These are phyloP conservation scores for Gobionotothen gibberifrons DNA, from an alignment of 2,797 vertebrate genomes.

Conservation along the genomic window DNA sequence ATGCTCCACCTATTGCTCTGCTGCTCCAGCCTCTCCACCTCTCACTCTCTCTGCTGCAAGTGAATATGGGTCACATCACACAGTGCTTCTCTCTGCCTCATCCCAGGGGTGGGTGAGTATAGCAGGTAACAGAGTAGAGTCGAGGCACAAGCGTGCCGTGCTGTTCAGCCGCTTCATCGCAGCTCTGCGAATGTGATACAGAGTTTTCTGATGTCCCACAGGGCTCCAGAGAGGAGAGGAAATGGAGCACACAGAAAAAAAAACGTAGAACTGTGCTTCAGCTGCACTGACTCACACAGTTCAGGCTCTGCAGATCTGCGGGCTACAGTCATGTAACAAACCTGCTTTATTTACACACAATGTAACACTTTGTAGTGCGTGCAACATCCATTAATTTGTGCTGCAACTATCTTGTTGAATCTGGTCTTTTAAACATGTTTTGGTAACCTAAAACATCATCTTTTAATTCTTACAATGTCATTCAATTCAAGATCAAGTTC, in stretches of 20 bases:
- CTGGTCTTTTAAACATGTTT: not conserved
- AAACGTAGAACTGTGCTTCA: conserved; percentile 38
- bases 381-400: conserved; percentile 1
- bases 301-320: conserved; percentile 35
- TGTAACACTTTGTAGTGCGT: not conserved
- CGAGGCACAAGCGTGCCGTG: conserved; percentile 38
- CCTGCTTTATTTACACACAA: conserved; percentile 25
- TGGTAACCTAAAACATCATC: not conserved
- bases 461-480: not conserved
- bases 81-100: conserved; percentile 37
- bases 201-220: conserved; percentile 54
- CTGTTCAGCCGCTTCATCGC: conserved; percentile 43
- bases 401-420: conserved; percentile 1
- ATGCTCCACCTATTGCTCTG: conserved; percentile 24
- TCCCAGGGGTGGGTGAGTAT: conserved; percentile 57
- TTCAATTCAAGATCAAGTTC: not conserved
- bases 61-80: conserved; percentile 72
- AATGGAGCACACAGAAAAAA: conserved; percentile 60
- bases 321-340: conserved; percentile 33
- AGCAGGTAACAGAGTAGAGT: conserved; percentile 55
- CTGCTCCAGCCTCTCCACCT: conserved; percentile 51
- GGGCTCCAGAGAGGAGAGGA: conserved; percentile 50
- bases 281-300: conserved; percentile 53
- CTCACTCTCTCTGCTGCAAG: conserved; percentile 48
- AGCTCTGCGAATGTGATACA: conserved; percentile 24